Evolutionary conservation across 2,113 vertebrate genomes (phyloP).

Genomic region (Salvelinus alpinus): DNA sequence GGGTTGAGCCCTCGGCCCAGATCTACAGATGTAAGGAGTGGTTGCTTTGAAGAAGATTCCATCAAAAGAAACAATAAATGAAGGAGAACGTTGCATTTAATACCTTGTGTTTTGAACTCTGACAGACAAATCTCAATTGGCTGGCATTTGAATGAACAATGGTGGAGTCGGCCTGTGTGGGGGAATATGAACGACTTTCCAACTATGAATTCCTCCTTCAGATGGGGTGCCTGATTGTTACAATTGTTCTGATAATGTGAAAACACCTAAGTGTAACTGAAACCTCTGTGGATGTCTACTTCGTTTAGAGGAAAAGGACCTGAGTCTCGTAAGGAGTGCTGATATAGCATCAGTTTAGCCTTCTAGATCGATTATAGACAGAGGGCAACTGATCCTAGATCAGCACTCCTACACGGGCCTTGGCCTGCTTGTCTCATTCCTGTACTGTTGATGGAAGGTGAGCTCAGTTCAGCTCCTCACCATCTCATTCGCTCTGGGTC

Average conservation of each 20-base stretch:
- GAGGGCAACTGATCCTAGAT: too few relatives aligned
- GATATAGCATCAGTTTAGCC: too few relatives aligned
- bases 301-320: neutral
- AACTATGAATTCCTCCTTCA: slow-evolving; percentile 52
- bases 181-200: slow-evolving; percentile 58
- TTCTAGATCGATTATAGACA: too few relatives aligned
- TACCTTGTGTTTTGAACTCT: slow-evolving; percentile 63
- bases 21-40: slow-evolving; percentile 57
- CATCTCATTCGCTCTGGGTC: slow-evolving; percentile 3
- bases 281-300: neutral
- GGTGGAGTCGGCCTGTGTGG: slow-evolving; percentile 50
- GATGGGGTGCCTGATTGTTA: slow-evolving; percentile 48
- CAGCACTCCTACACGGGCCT: neutral
- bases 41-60: slow-evolving; percentile 66
- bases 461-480: neutral
- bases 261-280: slow-evolving; percentile 46
- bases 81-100: slow-evolving; percentile 52
- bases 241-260: slow-evolving; percentile 41
- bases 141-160: slow-evolving; percentile 68
- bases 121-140: slow-evolving; percentile 63
- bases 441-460: neutral
- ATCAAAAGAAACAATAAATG: slow-evolving; percentile 68
- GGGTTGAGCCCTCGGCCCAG: slow-evolving; percentile 59
- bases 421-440: neutral
- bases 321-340: neutral